Evolutionary conservation across 2,888 invertebrate species (phyloP).

Genomic region (Sepioteuthis lessoniana): DNA sequence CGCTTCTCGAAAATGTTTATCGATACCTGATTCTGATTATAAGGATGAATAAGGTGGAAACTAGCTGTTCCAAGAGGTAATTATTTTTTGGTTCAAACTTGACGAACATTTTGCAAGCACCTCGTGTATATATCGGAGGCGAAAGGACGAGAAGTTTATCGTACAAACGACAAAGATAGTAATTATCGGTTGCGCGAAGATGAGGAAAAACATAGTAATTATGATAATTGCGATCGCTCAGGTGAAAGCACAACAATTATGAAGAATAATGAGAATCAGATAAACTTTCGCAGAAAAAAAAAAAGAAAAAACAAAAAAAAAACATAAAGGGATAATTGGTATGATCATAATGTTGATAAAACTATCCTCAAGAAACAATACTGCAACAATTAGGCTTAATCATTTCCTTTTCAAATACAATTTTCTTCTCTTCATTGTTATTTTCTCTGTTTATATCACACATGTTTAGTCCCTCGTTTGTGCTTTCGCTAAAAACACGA

Average conservation of each 20-base stretch:
- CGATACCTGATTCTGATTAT: too few relatives aligned
- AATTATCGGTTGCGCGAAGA: neutral
- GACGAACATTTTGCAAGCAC: too few relatives aligned
- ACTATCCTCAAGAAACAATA: neutral
- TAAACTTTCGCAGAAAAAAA: neutral
- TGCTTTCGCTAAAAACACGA: neutral
- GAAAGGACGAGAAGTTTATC: too few relatives aligned
- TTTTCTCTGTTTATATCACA: neutral
- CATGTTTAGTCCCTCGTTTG: neutral
- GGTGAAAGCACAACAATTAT: neutral
- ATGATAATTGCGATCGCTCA: neutral
- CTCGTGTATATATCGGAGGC: neutral
- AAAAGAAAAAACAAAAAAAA: neutral
- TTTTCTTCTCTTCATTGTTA: neutral
- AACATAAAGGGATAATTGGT: neutral
- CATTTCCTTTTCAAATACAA: too few relatives aligned
- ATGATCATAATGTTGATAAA: neutral
- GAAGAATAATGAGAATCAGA: neutral
- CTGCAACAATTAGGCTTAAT: neutral
- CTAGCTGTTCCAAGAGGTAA: too few relatives aligned
- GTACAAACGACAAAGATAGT: neutral
- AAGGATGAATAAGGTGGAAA: too few relatives aligned
- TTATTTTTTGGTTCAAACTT: too few relatives aligned
- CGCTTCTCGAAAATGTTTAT: too few relatives aligned
- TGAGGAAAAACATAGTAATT: neutral